Base-by-base conservation (phyloP, 2,113 vertebrate species). In the Cinclus cinclus region DNA sequence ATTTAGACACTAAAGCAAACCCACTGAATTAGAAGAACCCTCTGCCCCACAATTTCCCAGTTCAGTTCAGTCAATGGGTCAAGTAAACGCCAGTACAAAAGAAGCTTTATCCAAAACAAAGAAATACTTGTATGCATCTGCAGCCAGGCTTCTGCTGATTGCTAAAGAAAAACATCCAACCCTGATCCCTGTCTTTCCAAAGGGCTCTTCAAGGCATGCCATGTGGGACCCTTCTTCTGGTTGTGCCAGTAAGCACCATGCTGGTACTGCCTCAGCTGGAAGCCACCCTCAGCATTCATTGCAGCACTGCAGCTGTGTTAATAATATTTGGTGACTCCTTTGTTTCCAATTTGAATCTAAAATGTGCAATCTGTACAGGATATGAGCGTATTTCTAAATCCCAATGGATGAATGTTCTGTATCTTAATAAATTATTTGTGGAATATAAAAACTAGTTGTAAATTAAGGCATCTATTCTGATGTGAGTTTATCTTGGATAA, bases 391-490 rank as follows among this genome's bases (percentile, higher is more conserved):
- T 56, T 96, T 96, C 96, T 93, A 89, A 96, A 95, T 96, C 86
- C 80, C 62, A 0, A 13, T 41, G 78, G 88, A 88, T 94, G 91
- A 95, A 97, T 96, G 91, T 96, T 97, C 94, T 87, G 52, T 74
- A 90, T 83, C 78, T 96, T 95, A 81, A 97, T 97, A 97, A 97
- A 96, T 96, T 97, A 96, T 96, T 88, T 96, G 71, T 92, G 83
- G 65, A 79, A 92, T 94, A 73, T 95, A 78, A 90, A 95, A 95
- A 41, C 89, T 74, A 70, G 89, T 70, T 64, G 89, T 90, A 89
- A 96, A 91, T 96, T 93, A 77, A 95, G 41, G 84, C 31, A 15
- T 60, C 74, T 82, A 42, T 68, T 93, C 49, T 9, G 15, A 87
- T 91, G 67, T 89, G 80, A 89, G 78, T 86, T 90, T 92, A 71